phyloP scores from a whole-genome alignment of 2,888 invertebrate genomes.

The Cheilosia scutellata region DNA sequence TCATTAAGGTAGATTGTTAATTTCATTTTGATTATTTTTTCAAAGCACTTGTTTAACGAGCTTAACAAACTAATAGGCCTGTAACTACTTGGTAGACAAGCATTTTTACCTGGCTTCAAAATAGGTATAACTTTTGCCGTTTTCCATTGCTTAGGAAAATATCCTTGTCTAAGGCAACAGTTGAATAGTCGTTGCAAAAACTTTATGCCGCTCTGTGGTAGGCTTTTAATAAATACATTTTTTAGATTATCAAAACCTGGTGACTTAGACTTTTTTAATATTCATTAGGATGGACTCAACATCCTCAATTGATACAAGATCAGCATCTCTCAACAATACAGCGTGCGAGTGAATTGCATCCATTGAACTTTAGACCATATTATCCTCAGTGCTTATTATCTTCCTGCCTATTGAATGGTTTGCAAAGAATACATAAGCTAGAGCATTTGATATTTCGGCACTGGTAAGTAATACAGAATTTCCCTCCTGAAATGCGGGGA shows the following conservation, averaged over 20 bases:
- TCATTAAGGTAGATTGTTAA: constrained; percentile 41
- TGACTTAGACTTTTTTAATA: not conserved
- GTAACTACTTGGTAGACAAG: constrained; percentile 20
- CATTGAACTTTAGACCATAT: no score
- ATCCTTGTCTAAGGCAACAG: not conserved
- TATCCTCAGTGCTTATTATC: not conserved
- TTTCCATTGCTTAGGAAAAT: constrained; percentile 13
- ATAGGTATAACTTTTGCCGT: not conserved
- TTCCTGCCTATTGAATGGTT: not conserved
- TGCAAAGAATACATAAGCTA: not conserved
- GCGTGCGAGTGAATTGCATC: not conserved
- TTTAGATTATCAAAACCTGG: not conserved
- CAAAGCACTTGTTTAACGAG: constrained; percentile 62
- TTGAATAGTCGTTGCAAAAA: not conserved
- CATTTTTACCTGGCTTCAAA: constrained; percentile 1
- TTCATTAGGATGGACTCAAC: not conserved
- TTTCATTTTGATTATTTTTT: constrained; percentile 57
- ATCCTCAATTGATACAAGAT: not conserved
- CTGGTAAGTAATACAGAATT: not conserved
- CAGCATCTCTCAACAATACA: not conserved
- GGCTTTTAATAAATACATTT: constrained; percentile 16
- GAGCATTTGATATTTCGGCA: not conserved
- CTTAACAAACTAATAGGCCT: constrained; percentile 64
- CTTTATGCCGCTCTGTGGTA: not conserved
- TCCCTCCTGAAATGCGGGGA: not conserved